Percentiles rank a stretch among this genome's conserved stretches.
These are phyloP conservation scores for Halesus radiatus DNA, from an alignment of 1,140 invertebrate genomes.

Conservation along the genomic window DNA sequence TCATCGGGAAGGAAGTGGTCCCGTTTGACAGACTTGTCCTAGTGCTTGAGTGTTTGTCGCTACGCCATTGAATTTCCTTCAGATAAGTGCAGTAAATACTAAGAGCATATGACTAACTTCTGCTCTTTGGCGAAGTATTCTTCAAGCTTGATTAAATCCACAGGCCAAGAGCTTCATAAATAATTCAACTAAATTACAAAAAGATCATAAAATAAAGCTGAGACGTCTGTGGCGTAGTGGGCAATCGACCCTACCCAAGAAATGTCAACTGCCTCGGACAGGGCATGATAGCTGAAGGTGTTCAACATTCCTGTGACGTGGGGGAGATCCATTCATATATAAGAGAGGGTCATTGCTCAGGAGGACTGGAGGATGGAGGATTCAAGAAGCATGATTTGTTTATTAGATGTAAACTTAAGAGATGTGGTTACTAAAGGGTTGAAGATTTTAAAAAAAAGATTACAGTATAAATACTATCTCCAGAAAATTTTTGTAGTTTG, in stretches of 20 bases:
- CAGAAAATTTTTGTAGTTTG: too few species aligned
- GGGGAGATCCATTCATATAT: slow-evolving; percentile 41
- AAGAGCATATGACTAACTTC: background rate
- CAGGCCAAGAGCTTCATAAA: background rate
- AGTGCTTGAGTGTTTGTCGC: too few species aligned
- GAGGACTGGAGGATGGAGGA: background rate
- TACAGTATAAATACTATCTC: too few species aligned
- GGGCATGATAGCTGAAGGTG: background rate
- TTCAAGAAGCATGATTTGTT: too few species aligned
- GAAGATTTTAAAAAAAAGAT: too few species aligned
- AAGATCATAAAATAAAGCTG: background rate
- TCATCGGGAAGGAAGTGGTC: too few species aligned
- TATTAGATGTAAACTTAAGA: too few species aligned
- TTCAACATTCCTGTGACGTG: slow-evolving; percentile 43
- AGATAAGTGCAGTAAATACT: too few species aligned
- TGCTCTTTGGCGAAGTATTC: background rate
- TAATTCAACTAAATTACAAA: background rate
- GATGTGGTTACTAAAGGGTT: too few species aligned
- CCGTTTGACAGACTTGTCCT: too few species aligned
- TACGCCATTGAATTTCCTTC: too few species aligned
- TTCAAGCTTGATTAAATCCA: background rate
- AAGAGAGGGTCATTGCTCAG: slow-evolving; percentile 33
- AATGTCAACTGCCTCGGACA: slow-evolving; percentile 28
- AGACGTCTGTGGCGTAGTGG: background rate
- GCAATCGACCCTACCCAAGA: background rate